Evolutionary conservation across 2,888 invertebrate genomes (phyloP).

Genomic region (Opisthograptis luteolata): DNA sequence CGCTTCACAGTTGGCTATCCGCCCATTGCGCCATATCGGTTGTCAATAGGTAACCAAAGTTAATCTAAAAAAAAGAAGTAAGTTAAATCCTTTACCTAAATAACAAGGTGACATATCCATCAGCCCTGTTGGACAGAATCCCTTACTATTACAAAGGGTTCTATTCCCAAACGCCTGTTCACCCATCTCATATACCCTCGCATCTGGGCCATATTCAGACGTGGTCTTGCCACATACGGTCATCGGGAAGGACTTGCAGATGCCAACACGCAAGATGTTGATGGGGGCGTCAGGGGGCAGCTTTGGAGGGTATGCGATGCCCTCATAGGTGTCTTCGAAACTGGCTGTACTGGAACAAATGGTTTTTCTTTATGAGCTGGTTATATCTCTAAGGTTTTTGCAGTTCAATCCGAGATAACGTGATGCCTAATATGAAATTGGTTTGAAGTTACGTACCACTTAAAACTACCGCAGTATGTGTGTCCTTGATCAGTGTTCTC

Average conservation of each 20-base stretch:
- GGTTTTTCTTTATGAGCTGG: too few relatives aligned
- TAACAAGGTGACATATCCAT: slow-evolving; percentile 89
- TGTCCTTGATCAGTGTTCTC: too few relatives aligned
- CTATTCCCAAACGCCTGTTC: slow-evolving; percentile 85
- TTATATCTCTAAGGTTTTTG: too few relatives aligned
- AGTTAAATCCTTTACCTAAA: slow-evolving; percentile 85
- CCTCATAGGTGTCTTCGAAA: slow-evolving; percentile 89
- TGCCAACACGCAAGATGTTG: slow-evolving; percentile 88
- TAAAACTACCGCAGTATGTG: too few relatives aligned
- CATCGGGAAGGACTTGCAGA: slow-evolving; percentile 87
- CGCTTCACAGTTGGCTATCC: too few relatives aligned
- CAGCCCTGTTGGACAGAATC: slow-evolving; percentile 69
- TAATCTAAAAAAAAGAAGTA: too few relatives aligned
- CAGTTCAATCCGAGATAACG: too few relatives aligned
- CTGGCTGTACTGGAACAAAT: slow-evolving; percentile 38
- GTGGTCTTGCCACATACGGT: slow-evolving; percentile 46
- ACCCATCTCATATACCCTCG: slow-evolving; percentile 85
- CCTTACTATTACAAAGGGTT: slow-evolving; percentile 70
- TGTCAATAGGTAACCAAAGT: too few relatives aligned
- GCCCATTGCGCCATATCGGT: too few relatives aligned
- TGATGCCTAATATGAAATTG: too few relatives aligned
- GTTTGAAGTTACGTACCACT: too few relatives aligned
- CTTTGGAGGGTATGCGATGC: slow-evolving; percentile 87
- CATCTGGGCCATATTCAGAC: slow-evolving; percentile 82
- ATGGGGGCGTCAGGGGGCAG: slow-evolving; percentile 81